Evolutionary conservation across 2,797 vertebrate species (phyloP).

Genomic region (Falco peregrinus): DNA sequence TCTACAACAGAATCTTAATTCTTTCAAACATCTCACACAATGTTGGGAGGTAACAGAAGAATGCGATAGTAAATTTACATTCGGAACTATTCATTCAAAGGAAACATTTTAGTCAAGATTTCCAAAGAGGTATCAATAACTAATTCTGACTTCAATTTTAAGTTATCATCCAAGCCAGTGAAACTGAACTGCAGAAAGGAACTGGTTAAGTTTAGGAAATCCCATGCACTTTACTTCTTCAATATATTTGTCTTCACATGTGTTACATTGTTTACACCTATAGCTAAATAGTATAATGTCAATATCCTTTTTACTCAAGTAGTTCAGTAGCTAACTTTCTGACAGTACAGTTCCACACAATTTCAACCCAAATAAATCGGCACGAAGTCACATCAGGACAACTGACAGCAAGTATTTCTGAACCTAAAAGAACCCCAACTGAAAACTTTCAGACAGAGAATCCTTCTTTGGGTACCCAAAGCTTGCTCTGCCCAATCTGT

Average conservation of each 20-base stretch:
- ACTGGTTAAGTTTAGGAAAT: neutral
- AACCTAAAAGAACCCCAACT: neutral
- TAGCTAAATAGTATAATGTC: neutral
- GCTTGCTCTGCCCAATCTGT: neutral
- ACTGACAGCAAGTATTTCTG: neutral
- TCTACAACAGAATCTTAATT: neutral
- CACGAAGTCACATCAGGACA: neutral
- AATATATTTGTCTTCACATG: neutral
- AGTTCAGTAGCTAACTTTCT: neutral
- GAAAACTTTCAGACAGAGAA: neutral
- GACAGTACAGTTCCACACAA: neutral
- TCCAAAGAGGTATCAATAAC: neutral
- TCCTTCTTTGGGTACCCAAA: neutral
- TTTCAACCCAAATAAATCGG: neutral
- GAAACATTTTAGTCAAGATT: neutral
- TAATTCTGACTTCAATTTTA: neutral
- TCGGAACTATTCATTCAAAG: neutral
- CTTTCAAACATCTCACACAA: neutral
- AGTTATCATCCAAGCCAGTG: neutral
- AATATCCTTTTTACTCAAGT: neutral
- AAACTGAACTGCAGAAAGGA: neutral
- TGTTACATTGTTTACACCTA: neutral
- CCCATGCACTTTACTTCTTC: neutral
- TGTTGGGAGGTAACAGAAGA: neutral
- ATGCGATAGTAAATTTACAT: accelerated